These are phyloP conservation scores for Sitobion miscanthi DNA, from an alignment of 1,140 invertebrate genomes.

Conservation along the genomic window DNA sequence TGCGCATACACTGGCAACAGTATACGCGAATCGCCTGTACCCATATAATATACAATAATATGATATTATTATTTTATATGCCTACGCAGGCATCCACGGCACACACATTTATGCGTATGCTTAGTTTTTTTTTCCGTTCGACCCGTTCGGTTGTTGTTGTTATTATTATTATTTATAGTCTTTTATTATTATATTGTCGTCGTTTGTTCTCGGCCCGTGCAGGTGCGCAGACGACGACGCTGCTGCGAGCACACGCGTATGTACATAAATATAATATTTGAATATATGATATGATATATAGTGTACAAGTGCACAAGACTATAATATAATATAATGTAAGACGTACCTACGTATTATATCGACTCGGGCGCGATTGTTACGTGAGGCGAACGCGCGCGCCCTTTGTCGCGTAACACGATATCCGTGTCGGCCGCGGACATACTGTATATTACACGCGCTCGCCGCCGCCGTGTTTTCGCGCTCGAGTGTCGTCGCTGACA, in stretches of 20 bases:
- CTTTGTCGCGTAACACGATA: slow-evolving; percentile 32
- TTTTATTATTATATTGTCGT: slow-evolving; percentile 42
- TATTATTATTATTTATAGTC: slow-evolving; percentile 22
- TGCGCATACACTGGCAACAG: not conserved
- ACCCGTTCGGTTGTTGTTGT: not conserved
- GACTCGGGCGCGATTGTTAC: not conserved
- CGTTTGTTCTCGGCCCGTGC: slow-evolving; percentile 15
- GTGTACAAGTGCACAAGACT: not conserved
- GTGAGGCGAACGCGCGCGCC: not conserved
- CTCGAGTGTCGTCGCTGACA: not conserved
- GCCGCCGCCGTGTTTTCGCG: slow-evolving; percentile 18
- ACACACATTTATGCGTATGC: not conserved
- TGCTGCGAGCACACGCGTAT: not conserved
- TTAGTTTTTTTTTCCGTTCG: not conserved
- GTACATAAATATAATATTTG: not conserved
- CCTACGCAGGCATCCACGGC: not conserved
- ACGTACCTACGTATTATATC: not conserved
- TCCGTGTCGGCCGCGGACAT: not conserved
- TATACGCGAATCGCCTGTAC: not conserved
- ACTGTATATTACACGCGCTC: not conserved
- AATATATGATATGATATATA: not conserved
- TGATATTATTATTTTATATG: not conserved
- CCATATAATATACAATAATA: not conserved
- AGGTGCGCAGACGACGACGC: not conserved
- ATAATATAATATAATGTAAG: not conserved